These are phyloP conservation scores for Calyptommatus sinebrachiatus DNA, from an alignment of 2,113 vertebrate species.

Conservation along the genomic window DNA sequence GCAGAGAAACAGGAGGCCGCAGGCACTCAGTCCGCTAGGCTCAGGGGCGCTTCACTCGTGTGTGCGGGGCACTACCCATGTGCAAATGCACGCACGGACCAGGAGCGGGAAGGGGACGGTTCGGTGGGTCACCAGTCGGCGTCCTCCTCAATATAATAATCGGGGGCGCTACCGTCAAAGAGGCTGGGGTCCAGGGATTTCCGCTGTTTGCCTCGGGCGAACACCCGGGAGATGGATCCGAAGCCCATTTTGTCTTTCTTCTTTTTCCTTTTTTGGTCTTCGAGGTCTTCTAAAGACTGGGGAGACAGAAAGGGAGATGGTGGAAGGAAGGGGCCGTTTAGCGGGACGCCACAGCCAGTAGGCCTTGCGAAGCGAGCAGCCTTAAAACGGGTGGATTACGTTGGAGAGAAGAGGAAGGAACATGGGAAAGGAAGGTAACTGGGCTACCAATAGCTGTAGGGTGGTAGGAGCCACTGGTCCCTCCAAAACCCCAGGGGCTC, in stretches of 20 bases:
- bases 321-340: rapidly evolving
- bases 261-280: slow-evolving; percentile 96
- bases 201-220: slow-evolving; percentile 94
- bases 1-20: slow-evolving; percentile 24
- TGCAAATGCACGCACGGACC: background rate
- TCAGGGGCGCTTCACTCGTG: background rate
- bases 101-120: slow-evolving; percentile 27
- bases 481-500: too few species aligned
- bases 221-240: slow-evolving; percentile 94
- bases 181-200: slow-evolving; percentile 94
- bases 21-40: slow-evolving; percentile 19
- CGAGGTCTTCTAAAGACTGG: slow-evolving; percentile 97
- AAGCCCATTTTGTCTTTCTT: slow-evolving; percentile 89
- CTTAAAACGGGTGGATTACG: too few species aligned
- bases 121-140: slow-evolving; percentile 91
- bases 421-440: too few species aligned
- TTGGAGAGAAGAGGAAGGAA: too few species aligned
- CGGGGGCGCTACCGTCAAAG: slow-evolving; percentile 95
- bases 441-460: too few species aligned
- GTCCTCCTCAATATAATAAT: slow-evolving; percentile 99
- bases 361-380: too few species aligned
- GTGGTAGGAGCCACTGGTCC: too few species aligned
- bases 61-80: slow-evolving; percentile 21
- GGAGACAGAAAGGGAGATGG: background rate
- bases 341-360: too few species aligned